phyloP scores from a whole-genome alignment of 2,797 vertebrate genomes.

The Moxostoma hubbsi region DNA sequence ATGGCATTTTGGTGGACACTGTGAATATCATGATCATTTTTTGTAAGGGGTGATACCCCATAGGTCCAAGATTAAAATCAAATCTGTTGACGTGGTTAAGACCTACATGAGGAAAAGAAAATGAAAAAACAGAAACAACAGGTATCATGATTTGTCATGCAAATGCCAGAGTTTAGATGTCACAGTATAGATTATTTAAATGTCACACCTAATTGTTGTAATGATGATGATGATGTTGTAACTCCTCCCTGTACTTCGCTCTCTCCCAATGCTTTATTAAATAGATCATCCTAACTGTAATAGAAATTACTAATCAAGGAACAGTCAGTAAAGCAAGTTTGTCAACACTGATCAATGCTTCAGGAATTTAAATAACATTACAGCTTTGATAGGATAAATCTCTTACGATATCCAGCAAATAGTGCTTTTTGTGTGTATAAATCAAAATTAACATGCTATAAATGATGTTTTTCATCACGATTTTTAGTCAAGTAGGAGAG shows the following conservation, averaged over 20 bases:
- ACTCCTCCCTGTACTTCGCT: too few relatives aligned
- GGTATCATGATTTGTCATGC: slow-evolving; percentile 8
- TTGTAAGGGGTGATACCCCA: too few relatives aligned
- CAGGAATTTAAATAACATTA: neutral
- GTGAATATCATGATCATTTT: too few relatives aligned
- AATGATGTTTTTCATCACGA: too few relatives aligned
- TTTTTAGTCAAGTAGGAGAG: too few relatives aligned
- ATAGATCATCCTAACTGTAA: neutral
- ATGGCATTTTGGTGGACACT: too few relatives aligned
- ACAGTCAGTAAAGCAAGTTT: neutral
- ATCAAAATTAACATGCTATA: too few relatives aligned
- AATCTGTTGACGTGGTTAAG: slow-evolving; percentile 14
- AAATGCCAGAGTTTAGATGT: slow-evolving; percentile 8
- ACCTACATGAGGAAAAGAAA: too few relatives aligned
- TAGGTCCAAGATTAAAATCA: too few relatives aligned
- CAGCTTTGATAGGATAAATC: neutral
- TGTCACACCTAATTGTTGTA: neutral
- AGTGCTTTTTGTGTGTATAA: too few relatives aligned
- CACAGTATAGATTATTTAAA: neutral
- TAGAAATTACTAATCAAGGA: neutral
- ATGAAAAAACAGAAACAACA: too few relatives aligned
- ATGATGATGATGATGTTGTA: too few relatives aligned
- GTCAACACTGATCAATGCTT: neutral
- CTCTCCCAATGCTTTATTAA: neutral
- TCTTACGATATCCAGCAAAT: neutral